Percentiles rank a stretch among this genome's conserved stretches.
These are phyloP conservation scores for Parambassis ranga DNA, from an alignment of 2,797 vertebrate genomes.

Conservation along the genomic window DNA sequence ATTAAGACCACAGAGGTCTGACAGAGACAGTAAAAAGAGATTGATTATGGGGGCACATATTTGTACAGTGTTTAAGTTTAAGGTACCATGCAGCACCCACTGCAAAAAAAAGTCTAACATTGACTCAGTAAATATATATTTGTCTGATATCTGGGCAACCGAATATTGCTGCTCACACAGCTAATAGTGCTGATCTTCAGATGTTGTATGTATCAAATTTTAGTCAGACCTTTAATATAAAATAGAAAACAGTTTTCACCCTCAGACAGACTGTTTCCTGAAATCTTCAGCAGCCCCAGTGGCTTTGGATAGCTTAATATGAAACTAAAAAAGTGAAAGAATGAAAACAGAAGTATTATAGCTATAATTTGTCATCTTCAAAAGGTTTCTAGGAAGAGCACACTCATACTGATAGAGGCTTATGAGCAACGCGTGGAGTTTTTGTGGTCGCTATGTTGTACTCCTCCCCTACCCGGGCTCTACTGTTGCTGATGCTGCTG, in stretches of 20 bases:
- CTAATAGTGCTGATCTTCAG: background rate
- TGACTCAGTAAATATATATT: background rate
- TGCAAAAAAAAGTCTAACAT: background rate
- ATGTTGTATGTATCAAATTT: background rate
- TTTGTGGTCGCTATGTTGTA: conserved; percentile 1
- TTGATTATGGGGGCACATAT: background rate
- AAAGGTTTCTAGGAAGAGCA: conserved; percentile 32
- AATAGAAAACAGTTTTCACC: background rate
- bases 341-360: conserved; percentile 54
- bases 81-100: background rate
- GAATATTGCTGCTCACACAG: background rate
- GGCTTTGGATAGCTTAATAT: background rate
- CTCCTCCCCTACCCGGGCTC: background rate
- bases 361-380: conserved; percentile 67
- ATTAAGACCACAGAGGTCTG: conserved; percentile 59
- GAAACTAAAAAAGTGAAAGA: conserved; percentile 67
- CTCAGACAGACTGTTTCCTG: background rate
- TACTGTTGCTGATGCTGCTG: background rate
- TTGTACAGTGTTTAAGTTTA: conserved; percentile 20
- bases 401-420: conserved; percentile 23
- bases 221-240: too few species aligned
- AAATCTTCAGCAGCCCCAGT: background rate
- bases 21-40: conserved; percentile 56
- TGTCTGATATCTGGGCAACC: background rate
- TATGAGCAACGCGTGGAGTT: conserved; percentile 3